Conservation (phyloP, 2,888 invertebrate genomes). For the Troides oblongomaculatus region DNA sequence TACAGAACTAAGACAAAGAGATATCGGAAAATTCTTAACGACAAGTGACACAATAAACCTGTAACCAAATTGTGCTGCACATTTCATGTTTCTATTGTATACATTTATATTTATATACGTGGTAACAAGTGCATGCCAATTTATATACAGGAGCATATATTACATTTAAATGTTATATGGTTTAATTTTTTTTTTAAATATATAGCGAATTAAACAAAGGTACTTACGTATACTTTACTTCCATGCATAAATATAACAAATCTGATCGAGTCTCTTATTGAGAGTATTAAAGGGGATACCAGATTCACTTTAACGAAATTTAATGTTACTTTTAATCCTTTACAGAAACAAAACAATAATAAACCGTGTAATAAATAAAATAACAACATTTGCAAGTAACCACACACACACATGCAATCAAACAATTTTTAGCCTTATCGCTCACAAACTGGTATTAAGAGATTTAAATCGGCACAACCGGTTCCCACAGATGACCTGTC, state of each 20-base stretch:
- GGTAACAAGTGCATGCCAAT: background rate
- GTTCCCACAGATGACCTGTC: constrained; percentile 26
- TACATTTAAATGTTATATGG: background rate
- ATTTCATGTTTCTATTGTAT: constrained; percentile 6
- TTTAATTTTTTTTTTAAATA: background rate
- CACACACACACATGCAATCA: background rate
- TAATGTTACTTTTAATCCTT: background rate
- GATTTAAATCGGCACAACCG: constrained; percentile 23
- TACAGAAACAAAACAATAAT: background rate
- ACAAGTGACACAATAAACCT: constrained; percentile 12
- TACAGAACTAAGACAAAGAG: constrained; percentile 20
- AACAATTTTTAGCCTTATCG: background rate
- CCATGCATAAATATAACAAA: background rate
- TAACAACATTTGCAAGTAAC: background rate
- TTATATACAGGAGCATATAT: too few species aligned
- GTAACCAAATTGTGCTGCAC: constrained; percentile 8
- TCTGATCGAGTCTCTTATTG: background rate
- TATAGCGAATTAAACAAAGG: background rate
- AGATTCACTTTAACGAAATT: background rate
- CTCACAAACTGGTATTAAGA: constrained; percentile 5
- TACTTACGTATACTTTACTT: background rate
- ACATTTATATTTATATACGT: background rate
- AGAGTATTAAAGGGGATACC: background rate
- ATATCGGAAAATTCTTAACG: constrained; percentile 25
- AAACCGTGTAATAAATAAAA: background rate